Percentiles rank a stretch among this genome's conserved stretches.
Evolutionary conservation across 2,113 vertebrate species (phyloP).

Genomic region (Festucalex cinctus): DNA sequence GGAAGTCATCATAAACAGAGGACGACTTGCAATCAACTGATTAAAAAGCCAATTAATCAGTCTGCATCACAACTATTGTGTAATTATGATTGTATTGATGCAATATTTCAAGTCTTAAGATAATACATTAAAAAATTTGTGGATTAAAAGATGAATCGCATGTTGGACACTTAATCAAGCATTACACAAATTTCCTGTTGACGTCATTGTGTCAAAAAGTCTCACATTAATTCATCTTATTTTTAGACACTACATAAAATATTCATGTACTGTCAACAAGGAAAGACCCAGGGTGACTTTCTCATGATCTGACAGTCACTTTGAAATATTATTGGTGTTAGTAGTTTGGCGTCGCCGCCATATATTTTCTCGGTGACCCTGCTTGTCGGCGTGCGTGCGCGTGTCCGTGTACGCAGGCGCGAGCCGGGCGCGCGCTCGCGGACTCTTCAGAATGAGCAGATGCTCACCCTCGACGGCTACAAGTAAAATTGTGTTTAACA

Average conservation of each 20-base stretch:
- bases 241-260: neutral
- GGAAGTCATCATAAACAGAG: neutral
- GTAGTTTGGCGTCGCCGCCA: conserved; percentile 18
- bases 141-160: neutral
- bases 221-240: neutral
- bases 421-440: conserved; percentile 52
- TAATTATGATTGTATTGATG: neutral
- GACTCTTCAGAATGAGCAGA: conserved; percentile 56
- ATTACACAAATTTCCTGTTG: neutral
- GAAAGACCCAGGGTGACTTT: conserved; percentile 12
- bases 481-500: neutral
- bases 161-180: neutral
- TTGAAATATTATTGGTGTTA: conserved; percentile 22
- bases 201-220: neutral
- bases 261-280: conserved; percentile 8
- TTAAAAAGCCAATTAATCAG: neutral
- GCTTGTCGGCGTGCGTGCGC: conserved; percentile 6
- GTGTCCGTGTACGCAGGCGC: conserved; percentile 16
- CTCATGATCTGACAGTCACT: conserved; percentile 28
- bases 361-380: conserved; percentile 19
- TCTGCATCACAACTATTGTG: neutral
- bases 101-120: neutral
- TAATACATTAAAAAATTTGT: neutral
- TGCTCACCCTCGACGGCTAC: neutral
- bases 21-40: too few species aligned